A percentile compares a stretch with the other conserved stretches of the same genome.
phyloP scores from a whole-genome alignment of 64 coral and sea anemone species.

The Stichodactyla helianthus region DNA sequence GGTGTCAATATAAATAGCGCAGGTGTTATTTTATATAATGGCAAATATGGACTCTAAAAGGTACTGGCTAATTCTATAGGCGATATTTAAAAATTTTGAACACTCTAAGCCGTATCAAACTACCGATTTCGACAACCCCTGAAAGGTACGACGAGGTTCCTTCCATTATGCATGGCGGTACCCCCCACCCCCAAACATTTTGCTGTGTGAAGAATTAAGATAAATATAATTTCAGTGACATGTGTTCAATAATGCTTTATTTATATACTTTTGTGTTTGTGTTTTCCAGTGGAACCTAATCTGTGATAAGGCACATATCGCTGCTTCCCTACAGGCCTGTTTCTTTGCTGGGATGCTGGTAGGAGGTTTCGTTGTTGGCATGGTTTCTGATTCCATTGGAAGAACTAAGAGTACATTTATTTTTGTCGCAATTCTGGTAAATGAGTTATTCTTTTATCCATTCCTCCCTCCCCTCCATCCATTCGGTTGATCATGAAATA shows the following conservation, averaged over 20 bases:
- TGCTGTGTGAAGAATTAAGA: too few species aligned
- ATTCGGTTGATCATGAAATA: too few species aligned
- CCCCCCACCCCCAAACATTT: too few species aligned
- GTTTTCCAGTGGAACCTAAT: constrained; percentile 74
- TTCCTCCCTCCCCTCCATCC: neutral
- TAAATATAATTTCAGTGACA: neutral
- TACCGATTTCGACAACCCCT: too few species aligned
- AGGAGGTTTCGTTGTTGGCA: constrained; percentile 54
- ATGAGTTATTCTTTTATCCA: neutral
- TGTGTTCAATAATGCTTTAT: neutral
- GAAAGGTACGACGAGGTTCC: too few species aligned
- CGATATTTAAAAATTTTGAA: too few species aligned
- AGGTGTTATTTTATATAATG: too few species aligned
- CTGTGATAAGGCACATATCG: constrained; percentile 52
- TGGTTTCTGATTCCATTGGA: constrained; percentile 66
- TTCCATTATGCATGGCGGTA: too few species aligned
- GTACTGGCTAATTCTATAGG: too few species aligned
- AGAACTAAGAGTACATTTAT: constrained; percentile 49
- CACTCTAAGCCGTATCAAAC: too few species aligned
- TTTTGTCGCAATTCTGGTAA: constrained; percentile 24
- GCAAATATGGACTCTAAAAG: too few species aligned
- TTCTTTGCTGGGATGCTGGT: constrained; percentile 78
- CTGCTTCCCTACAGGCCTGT: constrained; percentile 61
- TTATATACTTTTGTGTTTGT: neutral
- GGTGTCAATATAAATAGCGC: too few species aligned